Percentiles rank a stretch among this genome's conserved stretches.
Conservation (phyloP, 2,888 invertebrate species). For the Phaedon cochleariae region DNA sequence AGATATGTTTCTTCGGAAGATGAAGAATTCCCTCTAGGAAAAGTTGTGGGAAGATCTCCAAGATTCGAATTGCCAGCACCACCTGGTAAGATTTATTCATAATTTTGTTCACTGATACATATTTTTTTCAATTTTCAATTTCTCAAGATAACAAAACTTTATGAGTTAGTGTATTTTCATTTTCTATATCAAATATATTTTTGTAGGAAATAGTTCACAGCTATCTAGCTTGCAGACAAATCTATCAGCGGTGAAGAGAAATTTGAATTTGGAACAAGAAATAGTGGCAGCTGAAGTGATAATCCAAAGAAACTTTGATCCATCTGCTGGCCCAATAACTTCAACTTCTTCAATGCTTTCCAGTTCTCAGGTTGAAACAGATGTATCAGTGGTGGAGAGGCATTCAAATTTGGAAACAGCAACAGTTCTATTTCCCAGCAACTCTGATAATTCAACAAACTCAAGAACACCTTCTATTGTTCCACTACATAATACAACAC, state of each 20-base stretch:
- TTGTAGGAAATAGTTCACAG: background rate
- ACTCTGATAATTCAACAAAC: background rate
- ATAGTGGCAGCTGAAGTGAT: background rate
- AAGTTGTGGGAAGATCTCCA: too few species aligned
- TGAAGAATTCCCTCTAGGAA: too few species aligned
- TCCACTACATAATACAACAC: background rate
- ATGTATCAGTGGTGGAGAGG: background rate
- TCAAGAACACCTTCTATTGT: background rate
- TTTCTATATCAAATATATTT: background rate
- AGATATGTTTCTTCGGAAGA: too few species aligned
- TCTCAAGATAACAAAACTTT: too few species aligned
- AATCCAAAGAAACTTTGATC: background rate
- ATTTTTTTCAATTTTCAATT: too few species aligned
- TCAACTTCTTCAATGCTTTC: background rate
- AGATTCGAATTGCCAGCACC: too few species aligned
- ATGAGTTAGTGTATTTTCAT: too few species aligned
- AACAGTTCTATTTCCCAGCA: background rate
- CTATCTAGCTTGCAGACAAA: background rate
- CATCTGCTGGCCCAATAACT: background rate
- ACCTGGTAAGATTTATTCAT: too few species aligned
- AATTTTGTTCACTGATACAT: too few species aligned
- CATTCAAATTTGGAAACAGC: background rate
- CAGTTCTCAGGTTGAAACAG: background rate
- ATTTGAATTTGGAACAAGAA: constrained; percentile 5
- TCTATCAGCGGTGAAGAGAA: background rate